Evolutionary conservation across 2,113 vertebrate species (phyloP), one percentile per base, ranked within the genome.

Genomic region (Aptenodytes patagonicus): DNA sequence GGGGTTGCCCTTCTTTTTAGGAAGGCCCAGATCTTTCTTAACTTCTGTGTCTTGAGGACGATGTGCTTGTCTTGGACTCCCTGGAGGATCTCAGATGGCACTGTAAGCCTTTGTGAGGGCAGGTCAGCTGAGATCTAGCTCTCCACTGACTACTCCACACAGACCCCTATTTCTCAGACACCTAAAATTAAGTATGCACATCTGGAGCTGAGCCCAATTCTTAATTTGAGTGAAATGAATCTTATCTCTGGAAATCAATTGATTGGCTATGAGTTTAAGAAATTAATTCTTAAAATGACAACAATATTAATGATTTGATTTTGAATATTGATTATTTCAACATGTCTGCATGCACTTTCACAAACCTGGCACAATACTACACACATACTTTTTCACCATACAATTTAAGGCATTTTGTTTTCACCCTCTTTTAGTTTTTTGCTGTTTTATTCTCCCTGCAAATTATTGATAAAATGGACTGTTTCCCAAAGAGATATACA

Each of bases 351-450:
- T 40, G 21, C 70, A 91, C 34, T 22, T 64, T 58, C 83, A 71
- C 66, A 93, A 94, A 86, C 38, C 83, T 60, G 34, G 17, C 26
- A 81, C 47, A 57, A 31, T 3, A 13, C 81, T 76, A 65, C 80
- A 83, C 44, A 51, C 40, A 17, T 18, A 65, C 34, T 68, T 89
- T 71, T 91, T 79, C 54, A 91, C 34, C 66, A 18, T n/a, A 87
- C 24, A 71, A 3, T 95, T 95, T 97, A 97, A 96, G 96, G 96
- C 94, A 94, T 95, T 95, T 97, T 93, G 76, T 89, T 97, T 96
- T 89, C 81, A 91, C 47, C 47, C 69, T 91, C 46, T 83, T 60
- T 78, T 31, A 20, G 22, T 18, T 93, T 69, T 78, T 87, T 49
- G 10, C 44, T 79, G 34, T 40, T 87, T 81, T 38, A 42, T 66